Percentiles rank a stretch among this genome's conserved stretches.
phyloP scores from a whole-genome alignment of 2,797 vertebrate species.

The Lemur catta region DNA sequence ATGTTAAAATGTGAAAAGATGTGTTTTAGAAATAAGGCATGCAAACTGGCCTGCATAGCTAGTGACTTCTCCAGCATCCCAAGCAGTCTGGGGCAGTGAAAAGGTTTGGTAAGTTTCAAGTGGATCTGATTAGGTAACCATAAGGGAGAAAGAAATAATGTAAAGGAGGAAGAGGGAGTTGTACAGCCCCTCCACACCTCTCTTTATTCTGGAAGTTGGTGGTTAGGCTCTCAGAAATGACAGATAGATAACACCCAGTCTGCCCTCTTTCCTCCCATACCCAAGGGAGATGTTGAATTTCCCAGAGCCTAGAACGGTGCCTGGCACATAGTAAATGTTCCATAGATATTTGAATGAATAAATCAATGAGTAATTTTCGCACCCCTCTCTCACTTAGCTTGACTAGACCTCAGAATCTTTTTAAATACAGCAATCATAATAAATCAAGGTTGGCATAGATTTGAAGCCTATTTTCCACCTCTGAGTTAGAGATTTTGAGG shows the following conservation, averaged over 20 bases:
- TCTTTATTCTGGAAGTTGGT: not conserved
- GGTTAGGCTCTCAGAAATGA: not conserved
- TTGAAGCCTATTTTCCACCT: too few relatives aligned
- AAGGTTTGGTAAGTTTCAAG: not conserved
- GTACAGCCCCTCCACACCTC: too few relatives aligned
- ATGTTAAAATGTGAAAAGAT: not conserved
- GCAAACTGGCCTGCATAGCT: not conserved
- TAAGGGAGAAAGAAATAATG: not conserved
- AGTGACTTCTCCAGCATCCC: not conserved
- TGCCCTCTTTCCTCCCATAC: not conserved
- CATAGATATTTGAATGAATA: not conserved
- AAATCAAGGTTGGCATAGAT: not conserved
- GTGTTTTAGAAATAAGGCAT: not conserved
- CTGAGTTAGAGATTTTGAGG: too few relatives aligned
- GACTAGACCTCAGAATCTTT: not conserved
- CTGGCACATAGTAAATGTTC: not conserved
- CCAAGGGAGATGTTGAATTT: not conserved
- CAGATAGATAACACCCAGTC: not conserved
- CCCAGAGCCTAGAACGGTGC: not conserved
- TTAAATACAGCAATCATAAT: not conserved
- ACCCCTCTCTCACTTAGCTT: not conserved
- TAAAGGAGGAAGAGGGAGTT: not conserved
- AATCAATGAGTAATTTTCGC: not conserved
- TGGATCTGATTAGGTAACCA: not conserved
- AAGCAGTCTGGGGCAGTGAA: not conserved